Evolutionary conservation across 1,140 invertebrate species (phyloP).

Genomic region (Pollicipes pollicipes): DNA sequence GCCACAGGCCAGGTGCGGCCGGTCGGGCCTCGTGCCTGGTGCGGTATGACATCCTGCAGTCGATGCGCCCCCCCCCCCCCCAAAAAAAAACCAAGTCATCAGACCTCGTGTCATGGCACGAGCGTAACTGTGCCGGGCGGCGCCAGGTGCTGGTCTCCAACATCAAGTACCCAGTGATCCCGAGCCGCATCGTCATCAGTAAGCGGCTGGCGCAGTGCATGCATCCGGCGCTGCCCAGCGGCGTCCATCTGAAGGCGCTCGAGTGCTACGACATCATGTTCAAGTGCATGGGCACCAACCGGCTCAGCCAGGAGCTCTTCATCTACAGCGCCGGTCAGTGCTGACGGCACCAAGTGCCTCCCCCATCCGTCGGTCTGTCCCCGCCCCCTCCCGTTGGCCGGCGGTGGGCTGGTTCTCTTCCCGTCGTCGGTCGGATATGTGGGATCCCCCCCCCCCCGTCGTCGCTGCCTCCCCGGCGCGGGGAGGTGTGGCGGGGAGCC

Average conservation of each 20-base stretch:
- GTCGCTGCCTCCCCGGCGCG: constrained; percentile 8
- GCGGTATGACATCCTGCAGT: too few relatives aligned
- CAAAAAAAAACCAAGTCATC: too few relatives aligned
- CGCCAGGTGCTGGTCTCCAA: constrained; percentile 48
- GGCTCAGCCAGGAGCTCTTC: constrained; percentile 65
- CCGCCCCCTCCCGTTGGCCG: constrained; percentile 55
- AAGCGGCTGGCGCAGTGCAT: constrained; percentile 88
- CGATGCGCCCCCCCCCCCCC: too few relatives aligned
- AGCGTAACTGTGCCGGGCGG: not conserved
- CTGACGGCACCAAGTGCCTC: too few relatives aligned
- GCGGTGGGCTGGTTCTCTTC: too few relatives aligned
- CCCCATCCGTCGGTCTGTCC: constrained; percentile 82
- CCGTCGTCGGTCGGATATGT: too few relatives aligned
- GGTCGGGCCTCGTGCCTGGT: too few relatives aligned
- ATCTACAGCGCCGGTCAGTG: constrained; percentile 56
- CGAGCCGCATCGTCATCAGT: constrained; percentile 71
- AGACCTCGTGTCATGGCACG: too few relatives aligned
- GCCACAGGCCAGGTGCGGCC: too few relatives aligned
- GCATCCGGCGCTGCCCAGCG: constrained; percentile 75
- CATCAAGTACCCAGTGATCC: constrained; percentile 74
- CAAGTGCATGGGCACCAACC: constrained; percentile 66
- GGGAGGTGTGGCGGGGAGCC: too few relatives aligned
- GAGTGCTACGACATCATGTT: constrained; percentile 90
- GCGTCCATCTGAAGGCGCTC: constrained; percentile 80
- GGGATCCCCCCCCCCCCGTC: constrained; percentile 9